These are phyloP conservation scores for Wasmannia auropunctata DNA, from an alignment of 1,140 invertebrate species.

Conservation along the genomic window DNA sequence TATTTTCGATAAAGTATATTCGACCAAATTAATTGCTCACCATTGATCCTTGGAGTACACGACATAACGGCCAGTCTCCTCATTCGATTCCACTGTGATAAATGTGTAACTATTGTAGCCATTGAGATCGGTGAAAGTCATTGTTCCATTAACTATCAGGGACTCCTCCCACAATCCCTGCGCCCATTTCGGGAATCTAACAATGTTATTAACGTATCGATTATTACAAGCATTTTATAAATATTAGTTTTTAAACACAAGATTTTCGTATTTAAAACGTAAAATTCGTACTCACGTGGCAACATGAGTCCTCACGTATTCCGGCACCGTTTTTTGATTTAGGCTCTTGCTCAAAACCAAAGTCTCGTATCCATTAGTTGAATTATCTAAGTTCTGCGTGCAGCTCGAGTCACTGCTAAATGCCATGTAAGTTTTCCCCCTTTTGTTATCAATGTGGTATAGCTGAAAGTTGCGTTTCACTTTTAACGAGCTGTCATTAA, in stretches of 20 bases:
- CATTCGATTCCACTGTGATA: constrained; percentile 86
- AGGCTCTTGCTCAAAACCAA: constrained; percentile 85
- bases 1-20: neutral
- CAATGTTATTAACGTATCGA: constrained; percentile 47
- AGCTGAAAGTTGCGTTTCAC: constrained; percentile 82
- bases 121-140: constrained; percentile 88
- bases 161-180: constrained; percentile 89
- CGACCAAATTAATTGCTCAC: constrained; percentile 65
- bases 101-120: constrained; percentile 89
- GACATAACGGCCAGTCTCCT: constrained; percentile 81
- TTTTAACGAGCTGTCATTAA: constrained; percentile 2
- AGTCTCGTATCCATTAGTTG: constrained; percentile 88
- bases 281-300: constrained; percentile 80
- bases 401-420: constrained; percentile 91
- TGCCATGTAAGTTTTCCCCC: constrained; percentile 87
- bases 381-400: constrained; percentile 86
- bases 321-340: constrained; percentile 82
- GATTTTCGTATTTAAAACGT: neutral
- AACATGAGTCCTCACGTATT: constrained; percentile 81
- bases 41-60: constrained; percentile 83
- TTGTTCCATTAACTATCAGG: constrained; percentile 86
- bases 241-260: neutral
- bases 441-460: constrained; percentile 86
- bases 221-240: neutral
- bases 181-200: constrained; percentile 88